These are phyloP conservation scores for Colistium nudipinnis DNA, from an alignment of 2,113 vertebrate species.

Conservation along the genomic window DNA sequence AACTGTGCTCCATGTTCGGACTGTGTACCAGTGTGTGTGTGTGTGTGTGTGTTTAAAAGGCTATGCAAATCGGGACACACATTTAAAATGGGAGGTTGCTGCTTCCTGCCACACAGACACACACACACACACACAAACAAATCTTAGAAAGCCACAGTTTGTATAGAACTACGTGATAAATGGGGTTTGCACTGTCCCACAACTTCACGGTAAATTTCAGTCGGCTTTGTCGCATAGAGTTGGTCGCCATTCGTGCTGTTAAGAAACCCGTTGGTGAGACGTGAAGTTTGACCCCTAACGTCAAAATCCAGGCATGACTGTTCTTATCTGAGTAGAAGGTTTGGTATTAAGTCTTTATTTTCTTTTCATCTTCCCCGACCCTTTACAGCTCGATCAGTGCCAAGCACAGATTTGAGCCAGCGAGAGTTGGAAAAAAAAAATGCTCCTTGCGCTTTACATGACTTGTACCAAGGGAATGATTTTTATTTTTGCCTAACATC, in stretches of 20 bases:
- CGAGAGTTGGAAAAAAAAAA: background rate
- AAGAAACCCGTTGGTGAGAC: background rate
- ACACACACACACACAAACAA: no score
- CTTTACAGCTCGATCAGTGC: background rate
- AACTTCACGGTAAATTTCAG: background rate
- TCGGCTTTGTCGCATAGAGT: background rate
- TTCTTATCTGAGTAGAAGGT: background rate
- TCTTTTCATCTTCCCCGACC: background rate
- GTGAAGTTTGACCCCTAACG: background rate
- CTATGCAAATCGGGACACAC: conserved; percentile 28
- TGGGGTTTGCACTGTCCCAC: background rate
- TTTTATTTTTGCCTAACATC: background rate
- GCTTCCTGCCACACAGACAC: background rate
- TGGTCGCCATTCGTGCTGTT: background rate
- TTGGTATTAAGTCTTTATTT: background rate
- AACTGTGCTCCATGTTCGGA: conserved; percentile 17
- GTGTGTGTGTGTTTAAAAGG: background rate
- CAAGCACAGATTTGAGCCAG: background rate
- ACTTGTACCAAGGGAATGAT: background rate
- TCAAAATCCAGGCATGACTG: background rate
- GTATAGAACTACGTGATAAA: background rate
- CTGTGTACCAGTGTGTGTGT: conserved; percentile 1
- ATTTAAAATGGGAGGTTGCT: background rate
- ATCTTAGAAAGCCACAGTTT: background rate
- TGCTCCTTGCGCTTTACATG: background rate